These are phyloP conservation scores for Ennomos fuscantarius DNA, from an alignment of 2,888 invertebrate genomes.

Conservation along the genomic window DNA sequence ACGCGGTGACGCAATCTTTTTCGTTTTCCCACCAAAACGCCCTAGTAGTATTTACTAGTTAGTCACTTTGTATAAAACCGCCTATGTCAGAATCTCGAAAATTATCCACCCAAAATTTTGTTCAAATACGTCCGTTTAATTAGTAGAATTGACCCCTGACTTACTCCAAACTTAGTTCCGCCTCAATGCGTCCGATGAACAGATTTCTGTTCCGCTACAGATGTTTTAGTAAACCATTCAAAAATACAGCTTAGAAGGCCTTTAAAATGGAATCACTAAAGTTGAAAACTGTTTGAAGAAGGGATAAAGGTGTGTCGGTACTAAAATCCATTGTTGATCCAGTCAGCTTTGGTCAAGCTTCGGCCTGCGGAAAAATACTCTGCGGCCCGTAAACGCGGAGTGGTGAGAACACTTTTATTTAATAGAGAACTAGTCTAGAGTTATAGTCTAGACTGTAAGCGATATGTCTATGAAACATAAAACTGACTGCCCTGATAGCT, in stretches of 20 bases:
- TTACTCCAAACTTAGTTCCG: constrained; percentile 49
- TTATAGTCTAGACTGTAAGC: too few relatives aligned
- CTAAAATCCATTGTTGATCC: constrained; percentile 23
- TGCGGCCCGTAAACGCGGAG: not conserved
- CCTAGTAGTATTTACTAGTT: too few relatives aligned
- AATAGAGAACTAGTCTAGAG: too few relatives aligned
- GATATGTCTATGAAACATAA: too few relatives aligned
- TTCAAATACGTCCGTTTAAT: not conserved
- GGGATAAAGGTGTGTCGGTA: constrained; percentile 2
- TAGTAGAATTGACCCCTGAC: constrained; percentile 15
- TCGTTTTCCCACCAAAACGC: too few relatives aligned
- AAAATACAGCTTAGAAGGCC: not conserved
- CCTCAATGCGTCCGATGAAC: constrained; percentile 51
- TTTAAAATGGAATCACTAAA: constrained; percentile 6
- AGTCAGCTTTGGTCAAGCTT: constrained; percentile 12
- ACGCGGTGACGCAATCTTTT: too few relatives aligned
- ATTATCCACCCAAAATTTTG: not conserved
- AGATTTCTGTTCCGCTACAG: constrained; percentile 53
- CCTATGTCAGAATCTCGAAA: too few relatives aligned
- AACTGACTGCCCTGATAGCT: too few relatives aligned
- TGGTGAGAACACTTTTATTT: too few relatives aligned
- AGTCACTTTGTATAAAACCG: too few relatives aligned
- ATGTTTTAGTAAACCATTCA: constrained; percentile 39
- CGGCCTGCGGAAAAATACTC: constrained; percentile 11
- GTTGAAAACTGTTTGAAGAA: constrained; percentile 5